Conservation (phyloP, 2,797 vertebrate genomes). For the Echeneis naucrates region DNA sequence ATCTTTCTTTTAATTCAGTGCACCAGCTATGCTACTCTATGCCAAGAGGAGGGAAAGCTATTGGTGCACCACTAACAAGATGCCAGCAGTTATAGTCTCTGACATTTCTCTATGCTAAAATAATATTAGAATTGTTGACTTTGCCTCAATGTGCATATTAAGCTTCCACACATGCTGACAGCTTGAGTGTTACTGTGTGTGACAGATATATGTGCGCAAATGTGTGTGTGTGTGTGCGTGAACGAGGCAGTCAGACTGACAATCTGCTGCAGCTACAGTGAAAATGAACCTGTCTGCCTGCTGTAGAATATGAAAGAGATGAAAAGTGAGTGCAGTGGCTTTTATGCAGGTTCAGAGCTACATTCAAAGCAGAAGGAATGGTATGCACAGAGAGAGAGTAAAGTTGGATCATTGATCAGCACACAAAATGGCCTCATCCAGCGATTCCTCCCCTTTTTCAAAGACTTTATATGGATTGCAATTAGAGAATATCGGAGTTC, state of each 20-base stretch:
- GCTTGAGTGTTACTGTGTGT: conserved; percentile 78
- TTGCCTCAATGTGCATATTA: conserved; percentile 80
- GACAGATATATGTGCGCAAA: conserved; percentile 68
- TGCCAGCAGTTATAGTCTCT: conserved; percentile 79
- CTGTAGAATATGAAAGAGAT: conserved; percentile 81
- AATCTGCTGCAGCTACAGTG: conserved; percentile 76
- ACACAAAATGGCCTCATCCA: conserved; percentile 86
- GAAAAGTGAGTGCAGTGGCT: conserved; percentile 82
- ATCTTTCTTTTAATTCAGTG: conserved; percentile 71
- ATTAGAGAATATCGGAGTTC: conserved; percentile 80
- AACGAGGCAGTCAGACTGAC: conserved; percentile 69
- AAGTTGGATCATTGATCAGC: conserved; percentile 85
- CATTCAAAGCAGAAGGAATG: conserved; percentile 83
- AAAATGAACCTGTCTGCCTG: conserved; percentile 80
- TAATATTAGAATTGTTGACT: conserved; percentile 86
- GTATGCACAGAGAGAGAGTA: conserved; percentile 71
- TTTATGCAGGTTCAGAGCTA: conserved; percentile 86
- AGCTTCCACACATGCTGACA: conserved; percentile 76
- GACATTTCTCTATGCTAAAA: conserved; percentile 80
- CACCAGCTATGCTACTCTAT: conserved; percentile 70
- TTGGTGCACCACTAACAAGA: conserved; percentile 77
- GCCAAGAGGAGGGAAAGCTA: conserved; percentile 78
- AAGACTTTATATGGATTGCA: conserved; percentile 79
- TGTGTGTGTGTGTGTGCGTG: conserved; percentile 32
- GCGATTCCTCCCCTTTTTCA: conserved; percentile 82